Conservation (phyloP, 2,888 invertebrate genomes). For the Lamellibrachia satsuma region DNA sequence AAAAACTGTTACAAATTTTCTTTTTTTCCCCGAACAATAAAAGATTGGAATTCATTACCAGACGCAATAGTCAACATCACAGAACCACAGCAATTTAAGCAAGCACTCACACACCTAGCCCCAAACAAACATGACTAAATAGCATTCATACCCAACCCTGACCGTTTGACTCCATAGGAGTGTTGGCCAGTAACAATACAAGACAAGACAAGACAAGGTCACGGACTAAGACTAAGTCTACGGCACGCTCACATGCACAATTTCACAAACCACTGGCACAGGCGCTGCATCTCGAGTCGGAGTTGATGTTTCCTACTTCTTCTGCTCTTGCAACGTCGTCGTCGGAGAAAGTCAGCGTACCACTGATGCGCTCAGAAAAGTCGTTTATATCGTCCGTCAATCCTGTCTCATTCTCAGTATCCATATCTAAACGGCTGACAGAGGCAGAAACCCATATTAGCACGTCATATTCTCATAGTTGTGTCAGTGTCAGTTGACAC, state of each 20-base stretch:
- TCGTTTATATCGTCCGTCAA: constrained; percentile 36
- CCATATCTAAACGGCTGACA: background rate
- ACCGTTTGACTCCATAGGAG: no score
- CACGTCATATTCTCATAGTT: background rate
- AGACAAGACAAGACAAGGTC: no score
- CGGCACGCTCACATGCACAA: background rate
- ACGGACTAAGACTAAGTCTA: no score
- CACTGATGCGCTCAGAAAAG: constrained; percentile 33
- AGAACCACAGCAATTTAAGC: no score
- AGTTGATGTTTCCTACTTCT: background rate
- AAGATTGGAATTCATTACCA: no score
- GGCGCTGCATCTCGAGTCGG: background rate
- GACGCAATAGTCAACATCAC: no score
- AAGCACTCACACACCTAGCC: no score
- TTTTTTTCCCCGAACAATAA: no score
- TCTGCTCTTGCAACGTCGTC: background rate
- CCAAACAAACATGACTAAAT: no score
- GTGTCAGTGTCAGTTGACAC: background rate
- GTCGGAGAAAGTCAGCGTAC: constrained; percentile 31
- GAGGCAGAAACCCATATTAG: background rate
- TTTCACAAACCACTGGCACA: background rate
- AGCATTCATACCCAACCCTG: no score
- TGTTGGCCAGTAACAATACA: no score
- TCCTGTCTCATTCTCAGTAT: constrained; percentile 32
- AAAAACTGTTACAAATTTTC: no score